Evolutionary conservation across 2,888 invertebrate genomes (phyloP).

Genomic region (Tenthredo mesomela): DNA sequence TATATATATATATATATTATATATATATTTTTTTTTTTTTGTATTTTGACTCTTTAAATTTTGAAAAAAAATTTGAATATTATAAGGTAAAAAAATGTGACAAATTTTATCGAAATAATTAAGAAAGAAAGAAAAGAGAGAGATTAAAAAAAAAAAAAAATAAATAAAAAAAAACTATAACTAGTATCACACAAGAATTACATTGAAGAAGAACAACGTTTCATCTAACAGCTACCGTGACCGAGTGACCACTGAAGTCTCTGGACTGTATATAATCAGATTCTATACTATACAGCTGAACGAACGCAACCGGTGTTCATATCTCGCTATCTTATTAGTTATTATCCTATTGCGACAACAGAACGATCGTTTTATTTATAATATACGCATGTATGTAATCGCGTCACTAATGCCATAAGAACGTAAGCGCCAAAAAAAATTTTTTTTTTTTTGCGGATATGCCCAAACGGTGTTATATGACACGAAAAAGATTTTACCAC

Average conservation of each 20-base stretch:
- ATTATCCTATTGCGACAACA: conserved; percentile 44
- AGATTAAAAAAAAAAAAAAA: not conserved
- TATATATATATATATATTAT: too few relatives aligned
- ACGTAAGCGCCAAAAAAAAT: too few relatives aligned
- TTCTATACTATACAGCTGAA: not conserved
- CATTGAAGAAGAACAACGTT: not conserved
- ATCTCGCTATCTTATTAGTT: conserved; percentile 41
- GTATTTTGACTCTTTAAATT: not conserved
- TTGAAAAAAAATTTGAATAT: not conserved
- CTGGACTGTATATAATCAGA: not conserved
- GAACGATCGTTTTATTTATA: not conserved
- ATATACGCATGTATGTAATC: not conserved
- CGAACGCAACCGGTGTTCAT: conserved; percentile 7
- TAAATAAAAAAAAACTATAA: not conserved
- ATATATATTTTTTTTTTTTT: not conserved
- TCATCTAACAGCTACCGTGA: not conserved
- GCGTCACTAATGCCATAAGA: too few relatives aligned
- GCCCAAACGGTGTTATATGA: too few relatives aligned
- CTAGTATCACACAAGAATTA: not conserved
- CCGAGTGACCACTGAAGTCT: conserved; percentile 29
- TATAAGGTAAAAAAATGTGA: not conserved
- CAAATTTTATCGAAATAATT: not conserved
- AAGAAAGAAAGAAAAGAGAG: not conserved
- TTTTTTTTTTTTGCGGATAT: too few relatives aligned
- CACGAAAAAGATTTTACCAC: too few relatives aligned